phyloP scores from a whole-genome alignment of 1,140 invertebrate species.

The Trichomalopsis sarcophagae region DNA sequence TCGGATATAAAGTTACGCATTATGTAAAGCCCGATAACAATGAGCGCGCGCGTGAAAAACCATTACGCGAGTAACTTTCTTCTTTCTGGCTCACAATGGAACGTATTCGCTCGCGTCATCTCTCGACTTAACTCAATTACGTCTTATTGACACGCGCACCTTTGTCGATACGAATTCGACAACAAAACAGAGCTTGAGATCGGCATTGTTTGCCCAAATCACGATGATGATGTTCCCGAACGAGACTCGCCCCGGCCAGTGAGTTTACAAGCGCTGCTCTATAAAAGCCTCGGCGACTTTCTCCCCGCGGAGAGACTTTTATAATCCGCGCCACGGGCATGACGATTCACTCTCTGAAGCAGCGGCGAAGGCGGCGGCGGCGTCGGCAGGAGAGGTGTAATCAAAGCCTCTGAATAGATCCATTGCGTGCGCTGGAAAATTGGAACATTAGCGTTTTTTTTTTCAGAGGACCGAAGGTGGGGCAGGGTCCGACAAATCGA shows the following conservation, averaged over 20 bases:
- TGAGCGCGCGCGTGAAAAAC: no score
- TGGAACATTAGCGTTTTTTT: constrained; percentile 42
- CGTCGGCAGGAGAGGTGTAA: background rate
- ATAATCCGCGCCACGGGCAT: constrained; percentile 22
- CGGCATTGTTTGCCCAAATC: background rate
- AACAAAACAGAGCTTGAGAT: background rate
- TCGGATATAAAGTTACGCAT: background rate
- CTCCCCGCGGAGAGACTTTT: background rate
- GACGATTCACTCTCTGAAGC: constrained; percentile 41
- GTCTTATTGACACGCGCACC: constrained; percentile 3
- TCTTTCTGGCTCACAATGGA: background rate
- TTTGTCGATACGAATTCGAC: background rate
- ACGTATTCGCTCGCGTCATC: background rate
- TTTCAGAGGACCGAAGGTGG: constrained; percentile 2
- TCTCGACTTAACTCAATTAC: constrained; percentile 27
- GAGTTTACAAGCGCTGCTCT: background rate
- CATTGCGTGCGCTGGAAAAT: constrained; percentile 40
- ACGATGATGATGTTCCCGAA: constrained; percentile 22
- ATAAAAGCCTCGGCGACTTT: background rate
- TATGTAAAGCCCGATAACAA: background rate
- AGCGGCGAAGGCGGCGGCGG: background rate
- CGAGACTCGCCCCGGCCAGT: background rate
- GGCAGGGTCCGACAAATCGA: constrained; percentile 15
- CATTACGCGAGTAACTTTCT: background rate
- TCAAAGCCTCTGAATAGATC: constrained; percentile 42